Base-by-base conservation (phyloP, 2,113 vertebrate species). In the Lophochroa leadbeateri region DNA sequence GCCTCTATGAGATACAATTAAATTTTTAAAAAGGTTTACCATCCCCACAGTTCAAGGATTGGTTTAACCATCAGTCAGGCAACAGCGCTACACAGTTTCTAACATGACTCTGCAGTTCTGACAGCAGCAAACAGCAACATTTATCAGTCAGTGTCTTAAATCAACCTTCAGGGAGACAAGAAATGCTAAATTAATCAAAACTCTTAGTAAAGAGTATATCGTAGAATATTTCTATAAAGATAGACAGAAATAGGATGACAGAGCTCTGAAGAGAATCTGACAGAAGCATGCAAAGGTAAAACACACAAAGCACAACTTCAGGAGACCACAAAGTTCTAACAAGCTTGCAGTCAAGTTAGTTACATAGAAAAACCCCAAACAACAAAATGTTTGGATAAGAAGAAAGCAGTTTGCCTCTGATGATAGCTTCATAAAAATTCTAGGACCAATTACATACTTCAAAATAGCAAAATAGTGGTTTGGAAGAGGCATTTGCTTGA, bases 151-250 rank as follows among this genome's bases (percentile, higher is more conserved):
- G 58, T 11, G 58, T 37, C 82, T 93, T 53, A 94, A 96, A 94
- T 55, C 63, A 88, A 60, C 86, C 78, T 78, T 86, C 83, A 95
- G 8, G 25, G 65, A 96, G 86, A 65, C 77, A 81, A 43, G 75
- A 63, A 95, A 79, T 10, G 58, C 87, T 80, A 61, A 83, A 65
- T 28, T 21, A 94, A 95, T 64, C 79, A 72, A 92, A 94, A 70
- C 75, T 78, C 70, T 87, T 28, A 23, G 80, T 68, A 53, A 92
- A 92, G 7, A 57, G 53, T 27, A 33, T 3, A 15, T 15, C 27
- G 15, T 15, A 39, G 41, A 90, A 33, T 37, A 21, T 39, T 64
- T 84, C 60, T 65, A 39, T 46, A 50, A 76, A 87, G 63, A 68
- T 1, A 9, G 86, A 90, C 46, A 82, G 61, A 86, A 83, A 80